Conservation (phyloP, 2,113 vertebrate genomes). For the Melospiza georgiana region DNA sequence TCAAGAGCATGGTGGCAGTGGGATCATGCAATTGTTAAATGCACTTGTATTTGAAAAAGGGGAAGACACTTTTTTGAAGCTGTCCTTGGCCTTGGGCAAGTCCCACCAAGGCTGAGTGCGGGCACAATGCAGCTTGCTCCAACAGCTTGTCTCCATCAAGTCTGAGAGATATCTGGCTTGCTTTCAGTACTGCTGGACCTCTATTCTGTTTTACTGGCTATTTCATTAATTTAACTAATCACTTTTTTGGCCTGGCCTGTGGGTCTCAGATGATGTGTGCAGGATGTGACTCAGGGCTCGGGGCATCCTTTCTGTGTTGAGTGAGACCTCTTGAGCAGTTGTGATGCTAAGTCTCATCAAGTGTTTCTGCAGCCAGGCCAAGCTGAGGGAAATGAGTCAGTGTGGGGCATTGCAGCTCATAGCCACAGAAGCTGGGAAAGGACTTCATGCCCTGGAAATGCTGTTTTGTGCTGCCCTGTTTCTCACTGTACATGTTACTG, state of each 20-base stretch:
- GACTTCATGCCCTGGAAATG: background rate
- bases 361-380: background rate
- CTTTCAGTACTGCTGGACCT: background rate
- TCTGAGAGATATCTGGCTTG: background rate
- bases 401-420: background rate
- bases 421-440: background rate
- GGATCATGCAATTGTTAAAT: background rate
- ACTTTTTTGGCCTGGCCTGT: background rate
- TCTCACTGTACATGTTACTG: background rate
- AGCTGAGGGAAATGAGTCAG: background rate
- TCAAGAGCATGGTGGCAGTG: accelerated
- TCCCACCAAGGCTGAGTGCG: accelerated
- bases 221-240: constrained; percentile 10
- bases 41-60: background rate
- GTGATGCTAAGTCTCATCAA: background rate
- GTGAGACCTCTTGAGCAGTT: background rate
- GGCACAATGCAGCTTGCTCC: background rate
- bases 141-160: background rate
- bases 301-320: background rate
- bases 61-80: background rate
- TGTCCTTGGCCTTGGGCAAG: background rate
- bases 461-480: background rate
- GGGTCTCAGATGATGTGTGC: background rate
- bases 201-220: background rate
- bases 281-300: background rate